These are phyloP conservation scores for Serinus canaria DNA, from an alignment of 2,113 vertebrate species.

Conservation along the genomic window DNA sequence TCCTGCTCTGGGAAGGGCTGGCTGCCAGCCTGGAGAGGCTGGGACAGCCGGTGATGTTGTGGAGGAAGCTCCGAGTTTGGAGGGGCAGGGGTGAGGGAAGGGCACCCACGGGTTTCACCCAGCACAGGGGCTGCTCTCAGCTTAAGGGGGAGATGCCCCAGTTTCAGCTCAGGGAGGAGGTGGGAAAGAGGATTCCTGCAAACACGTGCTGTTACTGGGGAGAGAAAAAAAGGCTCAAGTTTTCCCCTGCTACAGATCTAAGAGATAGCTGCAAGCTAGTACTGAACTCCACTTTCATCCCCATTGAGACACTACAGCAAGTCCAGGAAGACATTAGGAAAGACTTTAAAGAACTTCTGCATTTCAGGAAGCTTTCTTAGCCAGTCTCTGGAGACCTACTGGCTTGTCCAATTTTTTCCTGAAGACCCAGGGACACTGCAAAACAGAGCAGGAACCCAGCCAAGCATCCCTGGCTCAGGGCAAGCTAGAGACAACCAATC, in stretches of 20 bases:
- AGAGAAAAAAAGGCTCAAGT: not conserved
- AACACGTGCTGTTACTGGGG: not conserved
- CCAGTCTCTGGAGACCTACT: not conserved
- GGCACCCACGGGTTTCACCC: not conserved
- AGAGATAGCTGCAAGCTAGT: not conserved
- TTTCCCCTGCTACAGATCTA: not conserved
- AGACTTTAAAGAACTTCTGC: not conserved
- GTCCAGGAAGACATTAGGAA: not conserved
- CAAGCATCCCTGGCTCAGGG: not conserved
- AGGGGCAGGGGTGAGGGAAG: not conserved
- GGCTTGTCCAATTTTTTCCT: not conserved
- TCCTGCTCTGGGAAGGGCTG: not conserved
- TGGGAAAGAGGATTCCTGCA: not conserved
- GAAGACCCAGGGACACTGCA: not conserved
- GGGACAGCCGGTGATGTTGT: fast-evolving
- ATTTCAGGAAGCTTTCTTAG: not conserved
- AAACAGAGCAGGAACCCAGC: not conserved
- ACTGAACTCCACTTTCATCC: not conserved
- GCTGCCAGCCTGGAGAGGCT: not conserved
- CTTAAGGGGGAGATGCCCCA: not conserved
- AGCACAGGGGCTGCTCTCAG: not conserved
- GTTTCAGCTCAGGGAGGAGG: not conserved
- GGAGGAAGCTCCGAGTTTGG: not conserved
- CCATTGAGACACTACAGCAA: not conserved
- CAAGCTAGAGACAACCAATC: not conserved